Evolutionary conservation across 2,888 invertebrate genomes (phyloP).

Genomic region (Trachelus troglodyta): DNA sequence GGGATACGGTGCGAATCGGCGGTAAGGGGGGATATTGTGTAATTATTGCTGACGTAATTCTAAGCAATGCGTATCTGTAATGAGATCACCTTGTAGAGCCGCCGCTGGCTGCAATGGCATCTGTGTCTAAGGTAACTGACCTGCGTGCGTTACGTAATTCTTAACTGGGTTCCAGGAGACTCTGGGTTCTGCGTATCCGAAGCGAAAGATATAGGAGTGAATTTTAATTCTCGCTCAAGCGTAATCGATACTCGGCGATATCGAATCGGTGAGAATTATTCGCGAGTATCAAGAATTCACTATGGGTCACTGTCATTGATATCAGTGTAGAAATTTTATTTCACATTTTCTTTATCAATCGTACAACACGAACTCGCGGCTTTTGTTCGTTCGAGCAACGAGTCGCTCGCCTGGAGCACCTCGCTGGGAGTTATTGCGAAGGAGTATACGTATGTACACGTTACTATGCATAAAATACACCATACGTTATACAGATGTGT

Average conservation of each 20-base stretch:
- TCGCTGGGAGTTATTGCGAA: neutral
- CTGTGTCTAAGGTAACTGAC: slow-evolving; percentile 46
- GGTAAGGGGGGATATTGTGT: slow-evolving; percentile 17
- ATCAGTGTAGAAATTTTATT: no score
- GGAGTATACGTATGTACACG: neutral
- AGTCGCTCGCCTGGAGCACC: neutral
- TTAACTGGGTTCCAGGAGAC: slow-evolving; percentile 29
- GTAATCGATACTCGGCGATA: no score
- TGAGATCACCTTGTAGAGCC: slow-evolving; percentile 24
- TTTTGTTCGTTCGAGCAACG: neutral
- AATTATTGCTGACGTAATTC: slow-evolving; percentile 28
- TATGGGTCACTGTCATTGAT: no score
- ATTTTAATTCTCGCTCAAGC: no score
- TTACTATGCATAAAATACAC: neutral
- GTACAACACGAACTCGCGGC: no score
- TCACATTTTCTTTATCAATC: neutral
- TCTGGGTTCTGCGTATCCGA: slow-evolving; percentile 7
- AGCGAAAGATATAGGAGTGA: neutral
- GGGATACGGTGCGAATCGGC: neutral
- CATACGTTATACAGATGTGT: neutral
- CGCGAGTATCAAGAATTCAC: no score
- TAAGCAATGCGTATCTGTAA: slow-evolving; percentile 24
- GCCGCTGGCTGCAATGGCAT: slow-evolving; percentile 38
- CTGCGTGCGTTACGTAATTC: slow-evolving; percentile 45
- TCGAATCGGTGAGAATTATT: no score